Evolutionary conservation across 2,797 vertebrate genomes (phyloP), one percentile per base, ranked within the genome.

Genomic region (Chloroceryle amazona): DNA sequence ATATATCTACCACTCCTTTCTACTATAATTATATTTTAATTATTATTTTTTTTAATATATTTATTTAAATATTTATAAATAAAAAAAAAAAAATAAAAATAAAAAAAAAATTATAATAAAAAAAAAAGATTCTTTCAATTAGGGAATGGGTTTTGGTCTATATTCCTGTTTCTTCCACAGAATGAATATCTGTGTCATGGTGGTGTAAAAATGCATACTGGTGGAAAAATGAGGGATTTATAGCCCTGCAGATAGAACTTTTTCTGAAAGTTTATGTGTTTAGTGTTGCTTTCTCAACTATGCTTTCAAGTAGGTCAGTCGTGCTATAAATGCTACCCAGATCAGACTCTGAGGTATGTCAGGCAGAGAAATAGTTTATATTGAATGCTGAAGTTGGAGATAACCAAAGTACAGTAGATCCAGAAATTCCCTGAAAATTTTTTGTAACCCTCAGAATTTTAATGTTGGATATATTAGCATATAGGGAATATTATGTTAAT

Each of bases 191-290:
- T 62, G 6, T 62, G 26, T 23, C 29, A 49, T 16, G 54, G 17
- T 21, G 25, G 15, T 72, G 25, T 70, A 54, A 86, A 88, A 68
- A 29, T 49, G 8, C 11, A 54, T 21, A 19, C 15, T 88, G 5
- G 9, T 49, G 11, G 20, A 15, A 88, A 82, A 70, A 9, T 3
- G 17, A 61, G 8, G 31, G 7, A 35, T 70, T 86, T 61, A 39
- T 13, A 41, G 3, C 12, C 31, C 37, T 72, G 25, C 1, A 3
- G 5, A 26, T 31, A 33, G 28, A 73, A 37, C 10, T 31, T 0
- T 0, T 54, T n/a, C 49, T 70, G n/a, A 41, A 65, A 62, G 20
- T 31, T 57, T 44, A 55, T 65, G 6, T 2, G 4, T 62, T 68
- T 13, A 2, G 23, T 26, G 14, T n/a, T 72, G 8, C 5, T 65